phyloP scores from a whole-genome alignment of 2,113 vertebrate species.

The Stegostoma tigrinum region DNA sequence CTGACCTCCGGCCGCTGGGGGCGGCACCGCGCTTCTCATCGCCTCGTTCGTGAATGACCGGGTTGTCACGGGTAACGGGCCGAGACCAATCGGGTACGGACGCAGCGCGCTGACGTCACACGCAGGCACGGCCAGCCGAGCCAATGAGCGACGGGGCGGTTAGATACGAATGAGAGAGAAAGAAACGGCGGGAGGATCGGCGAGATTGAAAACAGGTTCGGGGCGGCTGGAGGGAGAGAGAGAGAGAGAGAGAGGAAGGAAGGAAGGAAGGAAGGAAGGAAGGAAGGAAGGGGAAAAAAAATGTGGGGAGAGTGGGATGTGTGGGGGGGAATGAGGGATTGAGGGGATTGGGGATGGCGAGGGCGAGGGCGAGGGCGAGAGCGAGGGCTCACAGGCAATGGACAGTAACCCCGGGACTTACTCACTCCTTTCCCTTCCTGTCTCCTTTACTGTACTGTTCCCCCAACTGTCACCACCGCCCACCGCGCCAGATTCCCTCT shows the following conservation, averaged over 20 bases:
- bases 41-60: neutral
- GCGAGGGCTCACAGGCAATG: neutral
- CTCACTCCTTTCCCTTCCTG: no score
- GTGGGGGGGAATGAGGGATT: no score
- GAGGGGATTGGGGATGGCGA: neutral
- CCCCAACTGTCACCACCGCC: no score
- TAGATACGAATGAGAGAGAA: neutral
- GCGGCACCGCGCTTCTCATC: neutral
- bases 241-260: no score
- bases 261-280: no score
- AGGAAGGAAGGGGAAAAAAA: no score
- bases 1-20: neutral
- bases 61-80: neutral
- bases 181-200: neutral
- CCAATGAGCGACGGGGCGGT: neutral
- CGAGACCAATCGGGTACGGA: neutral
- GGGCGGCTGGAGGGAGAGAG: no score
- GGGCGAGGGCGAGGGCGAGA: neutral
- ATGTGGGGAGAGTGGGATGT: no score
- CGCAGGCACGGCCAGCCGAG: no score
- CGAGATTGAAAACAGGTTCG: neutral
- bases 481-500: no score
- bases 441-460: no score
- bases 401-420: no score
- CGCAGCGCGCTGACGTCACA: neutral